Evolutionary conservation across 2,113 vertebrate species (phyloP).

Genomic region (Platichthys flesus): DNA sequence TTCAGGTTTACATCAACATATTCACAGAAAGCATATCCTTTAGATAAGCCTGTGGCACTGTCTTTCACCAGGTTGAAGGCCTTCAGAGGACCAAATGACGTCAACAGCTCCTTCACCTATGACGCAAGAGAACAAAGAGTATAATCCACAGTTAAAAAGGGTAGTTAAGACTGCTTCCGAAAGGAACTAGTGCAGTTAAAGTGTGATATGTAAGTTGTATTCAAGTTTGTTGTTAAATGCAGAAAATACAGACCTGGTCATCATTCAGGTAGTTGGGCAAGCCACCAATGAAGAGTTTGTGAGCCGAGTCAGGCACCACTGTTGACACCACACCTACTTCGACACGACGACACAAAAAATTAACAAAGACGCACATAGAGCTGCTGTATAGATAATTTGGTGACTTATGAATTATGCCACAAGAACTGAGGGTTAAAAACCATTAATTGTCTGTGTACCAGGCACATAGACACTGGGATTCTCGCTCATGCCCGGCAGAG

Average conservation of each 20-base stretch:
- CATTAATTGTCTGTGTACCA: conserved; percentile 83
- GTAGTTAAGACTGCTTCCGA: background rate
- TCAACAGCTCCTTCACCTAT: conserved; percentile 93
- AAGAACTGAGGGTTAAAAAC: conserved; percentile 74
- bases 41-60: conserved; percentile 92
- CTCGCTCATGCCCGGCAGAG: conserved; percentile 93
- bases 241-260: conserved; percentile 86
- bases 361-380: conserved; percentile 7
- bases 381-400: conserved; percentile 4
- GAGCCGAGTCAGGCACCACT: conserved; percentile 93
- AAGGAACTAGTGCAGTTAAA: background rate
- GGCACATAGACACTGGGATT: conserved; percentile 94
- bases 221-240: background rate
- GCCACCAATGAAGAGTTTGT: conserved; percentile 93
- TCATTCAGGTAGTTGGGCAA: conserved; percentile 94
- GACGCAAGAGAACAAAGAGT: conserved; percentile 2
- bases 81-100: conserved; percentile 92
- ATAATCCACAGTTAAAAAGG: background rate
- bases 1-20: conserved; percentile 94
- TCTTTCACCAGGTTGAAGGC: conserved; percentile 95
- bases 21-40: conserved; percentile 96
- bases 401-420: conserved; percentile 63
- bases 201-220: background rate
- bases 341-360: conserved; percentile 13
- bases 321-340: conserved; percentile 91